phyloP scores from a whole-genome alignment of 2,888 invertebrate species.

The Uropetala carovei region DNA sequence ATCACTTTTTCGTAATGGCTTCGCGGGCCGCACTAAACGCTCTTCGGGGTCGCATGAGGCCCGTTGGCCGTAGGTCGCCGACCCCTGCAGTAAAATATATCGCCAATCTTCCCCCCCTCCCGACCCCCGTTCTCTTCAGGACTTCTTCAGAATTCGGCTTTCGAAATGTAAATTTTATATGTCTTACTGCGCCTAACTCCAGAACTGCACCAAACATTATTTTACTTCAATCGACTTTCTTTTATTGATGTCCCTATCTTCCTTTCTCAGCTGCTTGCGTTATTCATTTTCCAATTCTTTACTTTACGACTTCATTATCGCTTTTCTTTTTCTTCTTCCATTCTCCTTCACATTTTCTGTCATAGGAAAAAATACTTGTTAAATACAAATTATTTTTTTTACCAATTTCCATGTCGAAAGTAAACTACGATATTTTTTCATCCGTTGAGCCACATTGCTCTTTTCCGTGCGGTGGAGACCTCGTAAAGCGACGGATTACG shows the following conservation, averaged over 20 bases:
- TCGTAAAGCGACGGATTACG: conserved; percentile 45
- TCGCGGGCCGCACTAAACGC: no score
- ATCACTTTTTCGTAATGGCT: no score
- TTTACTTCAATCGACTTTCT: neutral
- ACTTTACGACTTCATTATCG: neutral
- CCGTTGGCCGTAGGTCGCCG: no score
- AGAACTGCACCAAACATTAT: neutral
- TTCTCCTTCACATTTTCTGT: neutral
- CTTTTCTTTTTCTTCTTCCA: neutral
- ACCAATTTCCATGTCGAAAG: neutral
- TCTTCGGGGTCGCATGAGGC: no score
- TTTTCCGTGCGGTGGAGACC: neutral
- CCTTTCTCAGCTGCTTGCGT: neutral
- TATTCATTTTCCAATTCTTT: neutral
- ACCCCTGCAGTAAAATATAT: no score
- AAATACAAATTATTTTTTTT: neutral
- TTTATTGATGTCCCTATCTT: neutral
- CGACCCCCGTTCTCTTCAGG: no score
- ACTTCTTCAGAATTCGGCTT: no score
- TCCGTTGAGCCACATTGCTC: neutral
- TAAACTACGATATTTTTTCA: conserved; percentile 11
- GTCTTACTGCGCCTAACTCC: neutral
- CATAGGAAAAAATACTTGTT: neutral
- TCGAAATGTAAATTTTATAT: no score
- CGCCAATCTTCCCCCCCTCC: no score